Evolutionary conservation across 2,888 invertebrate genomes (phyloP).

Genomic region (Macaria notata): DNA sequence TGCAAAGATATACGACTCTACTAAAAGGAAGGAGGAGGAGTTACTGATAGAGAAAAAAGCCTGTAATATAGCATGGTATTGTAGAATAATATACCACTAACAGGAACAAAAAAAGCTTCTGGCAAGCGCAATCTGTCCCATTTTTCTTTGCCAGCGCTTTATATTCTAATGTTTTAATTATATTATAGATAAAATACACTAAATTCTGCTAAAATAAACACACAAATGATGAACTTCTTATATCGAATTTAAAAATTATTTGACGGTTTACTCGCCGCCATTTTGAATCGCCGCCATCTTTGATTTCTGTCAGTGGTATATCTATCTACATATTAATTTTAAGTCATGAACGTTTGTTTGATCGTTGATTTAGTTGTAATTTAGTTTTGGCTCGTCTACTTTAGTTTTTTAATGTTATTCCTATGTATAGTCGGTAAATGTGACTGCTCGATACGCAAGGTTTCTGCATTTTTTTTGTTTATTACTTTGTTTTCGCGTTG

Average conservation of each 20-base stretch:
- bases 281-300: too few relatives aligned
- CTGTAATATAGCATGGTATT: constrained; percentile 66
- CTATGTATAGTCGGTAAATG: constrained; percentile 28
- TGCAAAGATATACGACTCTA: neutral
- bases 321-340: constrained; percentile 29
- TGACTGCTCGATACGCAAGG: constrained; percentile 21
- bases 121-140: too few relatives aligned
- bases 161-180: too few relatives aligned
- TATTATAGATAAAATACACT: too few relatives aligned
- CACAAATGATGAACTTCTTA: too few relatives aligned
- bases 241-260: too few relatives aligned
- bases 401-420: constrained; percentile 49
- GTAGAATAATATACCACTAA: too few relatives aligned
- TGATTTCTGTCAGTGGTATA: neutral
- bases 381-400: constrained; percentile 48
- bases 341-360: constrained; percentile 62
- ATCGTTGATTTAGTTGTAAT: constrained; percentile 65
- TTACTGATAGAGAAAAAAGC: constrained; percentile 37
- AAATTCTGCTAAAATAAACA: too few relatives aligned
- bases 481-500: constrained; percentile 16
- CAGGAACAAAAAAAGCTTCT: too few relatives aligned
- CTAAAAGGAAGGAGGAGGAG: constrained; percentile 1
- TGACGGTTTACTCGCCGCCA: too few relatives aligned
- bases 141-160: too few relatives aligned
- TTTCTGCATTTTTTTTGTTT: constrained; percentile 16